phyloP scores from a whole-genome alignment of 2,888 invertebrate genomes.

The Tolmerus cingulatus region DNA sequence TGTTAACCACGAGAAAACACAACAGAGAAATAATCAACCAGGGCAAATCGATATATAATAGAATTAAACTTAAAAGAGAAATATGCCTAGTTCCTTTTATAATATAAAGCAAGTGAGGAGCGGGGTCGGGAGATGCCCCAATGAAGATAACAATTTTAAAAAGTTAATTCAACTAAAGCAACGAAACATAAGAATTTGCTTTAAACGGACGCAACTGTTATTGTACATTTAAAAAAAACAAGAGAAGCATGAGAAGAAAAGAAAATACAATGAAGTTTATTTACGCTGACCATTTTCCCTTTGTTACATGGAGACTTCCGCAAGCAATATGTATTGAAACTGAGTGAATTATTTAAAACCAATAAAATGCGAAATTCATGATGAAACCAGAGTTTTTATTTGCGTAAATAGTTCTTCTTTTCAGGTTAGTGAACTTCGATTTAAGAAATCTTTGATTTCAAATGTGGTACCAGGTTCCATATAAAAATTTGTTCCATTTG shows the following conservation, averaged over 20 bases:
- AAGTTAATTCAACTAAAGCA: slow-evolving; percentile 30
- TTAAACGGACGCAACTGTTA: slow-evolving; percentile 34
- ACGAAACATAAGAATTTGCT: slow-evolving; percentile 23
- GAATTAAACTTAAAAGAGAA: slow-evolving; percentile 10
- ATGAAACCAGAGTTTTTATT: neutral
- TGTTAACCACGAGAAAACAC: neutral
- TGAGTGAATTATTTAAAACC: slow-evolving; percentile 34
- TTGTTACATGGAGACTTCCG: slow-evolving; percentile 21
- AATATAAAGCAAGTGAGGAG: slow-evolving; percentile 3
- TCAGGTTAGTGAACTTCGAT: neutral
- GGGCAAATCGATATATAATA: slow-evolving; percentile 34
- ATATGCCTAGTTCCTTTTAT: slow-evolving; percentile 37
- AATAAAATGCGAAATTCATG: slow-evolving; percentile 29
- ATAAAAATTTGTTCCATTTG: too few species aligned
- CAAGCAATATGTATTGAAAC: slow-evolving; percentile 38
- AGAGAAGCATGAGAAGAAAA: neutral
- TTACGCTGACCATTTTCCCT: slow-evolving; percentile 25
- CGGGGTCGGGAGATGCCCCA: neutral
- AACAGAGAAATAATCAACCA: slow-evolving; percentile 20
- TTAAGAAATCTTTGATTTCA: too few species aligned
- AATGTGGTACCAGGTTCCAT: too few species aligned
- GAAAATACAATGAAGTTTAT: neutral
- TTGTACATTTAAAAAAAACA: slow-evolving; percentile 13
- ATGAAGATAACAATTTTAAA: slow-evolving; percentile 11
- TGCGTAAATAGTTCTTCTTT: neutral